phyloP scores from a whole-genome alignment of 2,797 vertebrate genomes.

The Pristis pectinata region DNA sequence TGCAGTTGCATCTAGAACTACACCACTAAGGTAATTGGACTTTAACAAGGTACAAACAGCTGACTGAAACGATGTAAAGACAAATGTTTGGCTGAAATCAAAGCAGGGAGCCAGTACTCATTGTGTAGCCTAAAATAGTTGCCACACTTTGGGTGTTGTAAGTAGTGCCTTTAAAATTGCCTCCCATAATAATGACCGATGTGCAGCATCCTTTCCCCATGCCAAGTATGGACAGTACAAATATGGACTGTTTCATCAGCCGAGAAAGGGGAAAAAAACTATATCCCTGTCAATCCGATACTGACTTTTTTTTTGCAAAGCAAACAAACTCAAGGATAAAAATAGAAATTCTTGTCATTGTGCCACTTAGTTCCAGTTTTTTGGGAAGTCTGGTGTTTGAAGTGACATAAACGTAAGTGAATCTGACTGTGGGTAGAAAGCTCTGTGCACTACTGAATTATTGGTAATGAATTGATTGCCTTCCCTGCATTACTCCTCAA shows the following conservation, averaged over 20 bases:
- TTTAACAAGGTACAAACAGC: neutral
- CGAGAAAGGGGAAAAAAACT: neutral
- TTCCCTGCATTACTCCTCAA: neutral
- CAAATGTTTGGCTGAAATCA: neutral
- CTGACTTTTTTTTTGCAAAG: neutral
- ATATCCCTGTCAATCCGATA: neutral
- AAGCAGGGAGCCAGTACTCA: neutral
- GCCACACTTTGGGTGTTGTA: neutral
- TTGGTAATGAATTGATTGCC: neutral
- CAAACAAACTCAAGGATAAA: neutral
- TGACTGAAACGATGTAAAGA: neutral
- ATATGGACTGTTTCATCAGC: neutral
- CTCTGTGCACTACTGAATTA: neutral
- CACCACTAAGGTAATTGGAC: neutral
- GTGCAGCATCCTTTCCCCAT: neutral
- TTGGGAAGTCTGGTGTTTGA: neutral
- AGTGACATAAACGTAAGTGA: neutral
- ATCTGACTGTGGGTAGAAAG: neutral
- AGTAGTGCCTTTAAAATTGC: neutral
- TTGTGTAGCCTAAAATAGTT: neutral
- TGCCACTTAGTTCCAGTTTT: conserved; percentile 4
- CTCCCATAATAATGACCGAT: neutral
- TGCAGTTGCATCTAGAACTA: neutral
- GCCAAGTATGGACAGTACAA: neutral
- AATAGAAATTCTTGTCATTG: conserved; percentile 33